Base-by-base conservation (phyloP, 2,113 vertebrate species). In the Cyrtonyx montezumae region DNA sequence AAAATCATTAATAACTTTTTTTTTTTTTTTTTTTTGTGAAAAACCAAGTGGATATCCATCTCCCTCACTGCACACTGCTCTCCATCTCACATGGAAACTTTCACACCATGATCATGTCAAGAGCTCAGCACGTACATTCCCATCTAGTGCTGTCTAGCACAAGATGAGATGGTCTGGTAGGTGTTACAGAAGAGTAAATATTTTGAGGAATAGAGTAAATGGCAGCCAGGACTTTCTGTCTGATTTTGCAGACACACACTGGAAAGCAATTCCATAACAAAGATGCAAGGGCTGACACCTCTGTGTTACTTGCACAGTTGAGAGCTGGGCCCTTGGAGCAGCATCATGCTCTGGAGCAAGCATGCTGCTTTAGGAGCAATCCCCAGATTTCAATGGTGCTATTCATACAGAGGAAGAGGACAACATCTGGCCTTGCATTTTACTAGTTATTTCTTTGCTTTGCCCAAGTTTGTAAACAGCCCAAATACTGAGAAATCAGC, bases 1-100 rank as follows among this genome's bases (percentile, higher is more conserved):
- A 71, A 69, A 86, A 83, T 88, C n/a, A 42, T 75, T 88, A 86
- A 63, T 80, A 92, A 86, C 36, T 42, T 6, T 63, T 91, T 75
- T 51, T 9, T 80, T 94, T 71, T 6, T 63, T 91, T 78, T 51
- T 9, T 80, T 94, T 71, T 34, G 48, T 61, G 73, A 66, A 68
- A 95, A 91, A 58, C 9, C 28, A 43, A 81, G 51, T 68, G 85
- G 66, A 30, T 81, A 56, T 83, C 42, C 49, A 28, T 30, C 36
- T 80, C 73, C 81, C 53, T 80, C 0, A 0, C 34, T 49, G 34
- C 32, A 36, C 1, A 1, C 51, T 53, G 53, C 13, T 78, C 42
- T 63, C 34, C 32, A 9, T 9, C 61, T 87, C 37, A 16, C n/a
- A 42, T 34, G 40, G 74, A 83, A 92, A 68, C 56, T n/a, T 78